Base-by-base conservation (phyloP, 1,140 invertebrate genomes). In the Drosophila athabasca region DNA sequence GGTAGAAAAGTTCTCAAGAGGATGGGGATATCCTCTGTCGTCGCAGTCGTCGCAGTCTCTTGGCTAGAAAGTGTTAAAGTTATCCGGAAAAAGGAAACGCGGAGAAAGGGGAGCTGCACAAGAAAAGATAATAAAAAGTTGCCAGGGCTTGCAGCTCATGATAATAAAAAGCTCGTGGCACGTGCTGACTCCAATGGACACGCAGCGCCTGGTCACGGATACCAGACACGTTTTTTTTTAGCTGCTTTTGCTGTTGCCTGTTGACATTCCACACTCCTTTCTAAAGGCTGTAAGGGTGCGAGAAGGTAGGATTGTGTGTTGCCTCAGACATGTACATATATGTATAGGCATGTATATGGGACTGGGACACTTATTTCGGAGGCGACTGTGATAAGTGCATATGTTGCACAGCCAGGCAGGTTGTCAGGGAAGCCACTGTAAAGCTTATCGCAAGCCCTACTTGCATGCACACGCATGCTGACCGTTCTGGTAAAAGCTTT, bases 51-150 rank as follows among this genome's bases (percentile, higher is more conserved):
- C 43, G 62, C 35, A 4, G 35, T 39, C 35, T 39, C 35, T 39
- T 39, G 43, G 51, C 62, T 71, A 53, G 68, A 88, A 88, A 88
- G 83, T 87, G 79, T 88, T 88, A 72, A 87, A 88, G 83, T 77
- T 50, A 69, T 46, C 45, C 50, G 41, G 39, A 51, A 48, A 29
- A 35, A 35, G 31, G 53, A 44, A 70, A 51, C 65, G 9, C 31
- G 3, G 8, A 22, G 15, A 53, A 13, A 39, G 13, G 35, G 8
- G 35, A 39, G 35, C 31, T 31, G 26, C 26, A 31, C 7, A 31
- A 13, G 67, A 60, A 71, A 76, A 81, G 83, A 88, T 88, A 88
- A 88, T 88, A 88, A 88, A 88, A 88, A 85, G 78, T 85, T 85
- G 78, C 82, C 65, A 59, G 65, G 26, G 35, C 71, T 76, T 65